These are phyloP conservation scores for Proisotoma minuta DNA, from an alignment of 2,888 invertebrate species.

Conservation along the genomic window DNA sequence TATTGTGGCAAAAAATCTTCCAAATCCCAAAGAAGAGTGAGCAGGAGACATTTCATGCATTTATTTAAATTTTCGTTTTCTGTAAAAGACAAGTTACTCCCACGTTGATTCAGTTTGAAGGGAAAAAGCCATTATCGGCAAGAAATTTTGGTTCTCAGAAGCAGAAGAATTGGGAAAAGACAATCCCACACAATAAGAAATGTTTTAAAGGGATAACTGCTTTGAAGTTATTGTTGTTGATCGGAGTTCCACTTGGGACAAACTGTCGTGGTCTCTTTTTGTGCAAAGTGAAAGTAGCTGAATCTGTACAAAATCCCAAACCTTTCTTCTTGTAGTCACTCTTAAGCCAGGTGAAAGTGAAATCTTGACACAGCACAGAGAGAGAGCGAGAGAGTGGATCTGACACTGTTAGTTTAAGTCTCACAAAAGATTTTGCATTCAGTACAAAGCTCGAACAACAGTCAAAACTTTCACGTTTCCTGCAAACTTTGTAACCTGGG, in stretches of 20 bases:
- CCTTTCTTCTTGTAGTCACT: not conserved
- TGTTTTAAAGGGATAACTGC: not conserved
- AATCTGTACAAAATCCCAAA: not conserved
- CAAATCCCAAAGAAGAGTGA: too few relatives aligned
- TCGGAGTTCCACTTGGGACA: not conserved
- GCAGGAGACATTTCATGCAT: too few relatives aligned
- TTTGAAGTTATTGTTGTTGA: conserved; percentile 1
- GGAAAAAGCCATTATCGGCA: not conserved
- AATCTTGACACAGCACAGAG: not conserved
- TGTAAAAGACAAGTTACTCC: not conserved
- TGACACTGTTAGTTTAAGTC: not conserved
- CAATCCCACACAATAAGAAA: too few relatives aligned
- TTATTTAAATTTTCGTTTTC: too few relatives aligned
- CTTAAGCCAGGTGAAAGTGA: not conserved
- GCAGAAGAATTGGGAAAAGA: not conserved
- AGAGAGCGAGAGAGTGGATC: not conserved
- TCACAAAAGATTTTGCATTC: conserved; percentile 5
- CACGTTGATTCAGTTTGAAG: not conserved
- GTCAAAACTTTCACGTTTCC: too few relatives aligned
- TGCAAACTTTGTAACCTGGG: too few relatives aligned
- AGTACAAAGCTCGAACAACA: too few relatives aligned
- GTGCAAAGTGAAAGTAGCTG: not conserved
- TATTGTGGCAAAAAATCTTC: too few relatives aligned
- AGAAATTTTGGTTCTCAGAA: too few relatives aligned
- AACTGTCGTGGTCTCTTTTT: not conserved